Evolutionary conservation across 2,888 invertebrate genomes (phyloP), one percentile per base, ranked within the genome.

Genomic region (Pasiphila rectangulata): DNA sequence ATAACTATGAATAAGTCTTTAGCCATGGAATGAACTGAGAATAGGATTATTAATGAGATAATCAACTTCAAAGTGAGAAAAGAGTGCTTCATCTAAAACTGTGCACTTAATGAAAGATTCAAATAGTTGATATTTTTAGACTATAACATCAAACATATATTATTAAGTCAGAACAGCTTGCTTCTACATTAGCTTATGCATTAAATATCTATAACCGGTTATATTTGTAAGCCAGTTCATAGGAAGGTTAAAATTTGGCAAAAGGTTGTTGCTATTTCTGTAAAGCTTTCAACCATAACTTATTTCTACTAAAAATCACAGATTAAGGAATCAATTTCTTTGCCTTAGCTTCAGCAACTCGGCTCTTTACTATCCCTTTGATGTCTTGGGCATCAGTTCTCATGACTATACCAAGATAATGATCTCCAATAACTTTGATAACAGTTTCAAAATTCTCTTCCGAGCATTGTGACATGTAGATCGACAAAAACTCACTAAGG

Each of bases 401-500:
- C 46, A 53, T 64, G 1, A 79, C 24, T 43, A 87, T 77, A 41
- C 68, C 65, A 41, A 79, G 77, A 61, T 73, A 82, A 52, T 86
- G 69, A 15, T 51, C 43, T 1, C 64, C 67, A 4, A 83, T 65
- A 23, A 61, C 51, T 60, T 83, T 75, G 20, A 86, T 48, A 1
- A 70, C 72, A 46, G 64, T 65, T 0, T 69, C 32, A n/a, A 85
- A 57, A 32, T 79, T 63, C 0, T 64, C 65, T 16, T 81, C 69
- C 6, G 72, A 63, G 65, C 85, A 84, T 42, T 73, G 73, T 13
- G 70, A 61, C 54, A 88, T 54, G 52, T 84, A 87, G 16, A 61
- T 63, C 57, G 79, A 78, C 37, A 86, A 7, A 30, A 50, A 42
- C 19, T 45, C 41, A 9, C 50, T 45, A 2, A 50, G 37, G 25